Conservation (phyloP, 2,797 vertebrate genomes). For the Otolemur crassicaudatus region DNA sequence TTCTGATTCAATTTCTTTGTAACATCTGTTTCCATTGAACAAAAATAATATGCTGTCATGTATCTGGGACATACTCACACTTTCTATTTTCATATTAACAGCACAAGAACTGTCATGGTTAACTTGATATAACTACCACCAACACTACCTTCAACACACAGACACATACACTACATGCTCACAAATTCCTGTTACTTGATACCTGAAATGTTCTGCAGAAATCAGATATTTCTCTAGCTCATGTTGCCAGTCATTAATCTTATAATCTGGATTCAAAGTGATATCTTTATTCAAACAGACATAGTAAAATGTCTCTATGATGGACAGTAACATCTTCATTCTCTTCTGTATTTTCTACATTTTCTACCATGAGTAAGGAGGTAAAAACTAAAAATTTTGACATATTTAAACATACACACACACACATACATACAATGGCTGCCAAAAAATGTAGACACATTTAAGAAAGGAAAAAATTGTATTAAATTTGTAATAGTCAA, state of each 20-base stretch:
- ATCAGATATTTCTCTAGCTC: slow-evolving; percentile 17
- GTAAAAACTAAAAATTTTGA: not conserved
- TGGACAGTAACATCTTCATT: slow-evolving; percentile 12
- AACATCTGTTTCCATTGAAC: slow-evolving; percentile 31
- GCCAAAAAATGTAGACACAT: too few species aligned
- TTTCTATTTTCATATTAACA: slow-evolving; percentile 73
- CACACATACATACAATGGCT: too few species aligned
- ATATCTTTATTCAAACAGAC: slow-evolving; percentile 3
- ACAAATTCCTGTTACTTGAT: not conserved
- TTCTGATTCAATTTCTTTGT: slow-evolving; percentile 58
- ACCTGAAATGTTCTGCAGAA: not conserved
- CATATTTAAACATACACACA: not conserved
- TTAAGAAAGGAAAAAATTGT: too few species aligned
- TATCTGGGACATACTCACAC: slow-evolving; percentile 62
- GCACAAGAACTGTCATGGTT: slow-evolving; percentile 65
- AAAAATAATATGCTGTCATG: slow-evolving; percentile 68
- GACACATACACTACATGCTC: not conserved
- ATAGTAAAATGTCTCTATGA: not conserved
- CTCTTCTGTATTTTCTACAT: slow-evolving; percentile 21
- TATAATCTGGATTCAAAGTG: not conserved
- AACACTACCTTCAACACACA: not conserved
- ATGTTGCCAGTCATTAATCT: slow-evolving; percentile 9
- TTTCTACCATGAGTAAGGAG: not conserved
- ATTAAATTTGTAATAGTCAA: too few species aligned
- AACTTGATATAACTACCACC: slow-evolving; percentile 54